Evolutionary conservation across 2,113 vertebrate species (phyloP).

Genomic region (Clarias magur): DNA sequence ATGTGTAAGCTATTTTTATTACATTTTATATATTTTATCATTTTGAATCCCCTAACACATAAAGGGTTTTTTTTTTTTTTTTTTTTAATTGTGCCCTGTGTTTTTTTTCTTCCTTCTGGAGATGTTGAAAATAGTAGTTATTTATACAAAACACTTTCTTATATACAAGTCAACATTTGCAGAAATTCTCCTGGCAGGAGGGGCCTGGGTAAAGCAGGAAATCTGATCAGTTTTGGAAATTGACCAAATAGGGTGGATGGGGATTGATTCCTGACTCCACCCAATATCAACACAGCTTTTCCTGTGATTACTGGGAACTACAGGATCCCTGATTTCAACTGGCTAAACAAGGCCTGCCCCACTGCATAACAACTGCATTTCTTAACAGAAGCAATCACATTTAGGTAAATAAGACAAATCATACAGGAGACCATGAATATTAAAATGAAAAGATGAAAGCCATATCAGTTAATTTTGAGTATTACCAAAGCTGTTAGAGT

Average conservation of each 20-base stretch:
- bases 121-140: conserved; percentile 98
- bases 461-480: conserved; percentile 14
- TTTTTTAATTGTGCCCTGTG: conserved; percentile 89
- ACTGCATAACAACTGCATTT: conserved; percentile 58
- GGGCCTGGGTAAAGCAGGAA: conserved; percentile 53
- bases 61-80: conserved; percentile 65
- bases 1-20: conserved; percentile 66
- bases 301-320: conserved; percentile 69
- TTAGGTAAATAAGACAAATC: conserved; percentile 48
- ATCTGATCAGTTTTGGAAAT: conserved; percentile 61
- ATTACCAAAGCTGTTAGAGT: conserved; percentile 27
- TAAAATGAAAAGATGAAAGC: background rate
- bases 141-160: conserved; percentile 98
- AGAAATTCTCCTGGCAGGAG: conserved; percentile 72
- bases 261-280: conserved; percentile 64
- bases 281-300: conserved; percentile 65
- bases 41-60: conserved; percentile 70
- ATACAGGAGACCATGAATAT: background rate
- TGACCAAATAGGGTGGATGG: conserved; percentile 58
- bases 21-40: conserved; percentile 59
- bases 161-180: conserved; percentile 87
- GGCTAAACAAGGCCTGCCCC: conserved; percentile 65
- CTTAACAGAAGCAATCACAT: conserved; percentile 56
- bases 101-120: conserved; percentile 87
- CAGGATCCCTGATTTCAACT: conserved; percentile 73